A percentile compares a stretch with the other conserved stretches of the same genome.
Evolutionary conservation across 2,113 vertebrate species (phyloP).

Genomic region (Pterocles orientalis): DNA sequence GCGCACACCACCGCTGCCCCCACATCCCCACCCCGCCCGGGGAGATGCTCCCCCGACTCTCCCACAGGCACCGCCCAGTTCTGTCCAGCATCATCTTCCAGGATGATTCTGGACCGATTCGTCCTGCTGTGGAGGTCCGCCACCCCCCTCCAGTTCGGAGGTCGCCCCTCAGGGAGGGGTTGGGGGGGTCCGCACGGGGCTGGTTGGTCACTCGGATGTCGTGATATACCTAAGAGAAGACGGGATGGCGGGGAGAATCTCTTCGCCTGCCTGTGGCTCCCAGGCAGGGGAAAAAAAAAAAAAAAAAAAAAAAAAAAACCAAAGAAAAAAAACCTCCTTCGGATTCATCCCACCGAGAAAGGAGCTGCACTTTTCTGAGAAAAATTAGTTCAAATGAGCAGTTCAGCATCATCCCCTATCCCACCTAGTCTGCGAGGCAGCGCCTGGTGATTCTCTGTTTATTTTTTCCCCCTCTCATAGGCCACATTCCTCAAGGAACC

Average conservation of each 20-base stretch:
- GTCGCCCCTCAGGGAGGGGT: fast-evolving
- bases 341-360: background rate
- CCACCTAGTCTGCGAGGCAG: background rate
- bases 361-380: background rate
- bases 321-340: background rate
- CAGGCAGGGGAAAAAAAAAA: too few species aligned
- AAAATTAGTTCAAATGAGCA: background rate
- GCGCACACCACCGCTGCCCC: too few species aligned
- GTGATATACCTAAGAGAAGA: background rate
- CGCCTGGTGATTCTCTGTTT: background rate
- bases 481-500: background rate
- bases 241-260: background rate
- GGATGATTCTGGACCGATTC: too few species aligned
- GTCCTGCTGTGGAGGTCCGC: too few species aligned
- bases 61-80: too few species aligned
- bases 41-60: too few species aligned
- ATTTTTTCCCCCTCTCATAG: background rate
- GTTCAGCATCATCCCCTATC: background rate
- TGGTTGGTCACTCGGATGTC: background rate
- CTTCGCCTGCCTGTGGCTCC: background rate
- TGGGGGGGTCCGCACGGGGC: background rate
- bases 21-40: too few species aligned
- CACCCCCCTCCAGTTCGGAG: too few species aligned
- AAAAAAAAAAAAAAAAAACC: background rate
- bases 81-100: too few species aligned